Evolutionary conservation across 2,113 vertebrate genomes (phyloP).

Genomic region (Acrocephalus kingi): DNA sequence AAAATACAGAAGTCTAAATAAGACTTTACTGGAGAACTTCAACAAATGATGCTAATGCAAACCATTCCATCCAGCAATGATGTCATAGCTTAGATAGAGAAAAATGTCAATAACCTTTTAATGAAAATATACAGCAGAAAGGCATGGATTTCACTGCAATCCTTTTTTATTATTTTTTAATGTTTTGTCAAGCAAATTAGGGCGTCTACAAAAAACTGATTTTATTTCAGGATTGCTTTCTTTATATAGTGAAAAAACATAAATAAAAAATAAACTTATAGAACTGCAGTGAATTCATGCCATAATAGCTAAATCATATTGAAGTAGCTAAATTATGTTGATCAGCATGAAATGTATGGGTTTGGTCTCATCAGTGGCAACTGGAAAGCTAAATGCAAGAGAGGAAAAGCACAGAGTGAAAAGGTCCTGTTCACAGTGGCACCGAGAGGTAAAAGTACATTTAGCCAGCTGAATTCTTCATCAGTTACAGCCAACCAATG

Average conservation of each 20-base stretch:
- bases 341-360: constrained; percentile 54
- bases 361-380: constrained; percentile 3
- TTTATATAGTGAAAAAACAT: background rate
- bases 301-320: constrained; percentile 35
- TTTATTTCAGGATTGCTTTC: background rate
- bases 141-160: constrained; percentile 37
- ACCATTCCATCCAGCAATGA: background rate
- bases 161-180: background rate
- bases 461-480: constrained; percentile 52
- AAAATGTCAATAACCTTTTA: constrained; percentile 17
- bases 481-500: constrained; percentile 51
- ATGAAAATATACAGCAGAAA: constrained; percentile 23
- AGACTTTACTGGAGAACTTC: background rate
- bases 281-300: constrained; percentile 54
- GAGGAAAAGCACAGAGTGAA: constrained; percentile 2
- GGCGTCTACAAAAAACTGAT: background rate
- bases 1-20: background rate
- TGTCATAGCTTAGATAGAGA: background rate
- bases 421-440: constrained; percentile 72
- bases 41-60: background rate
- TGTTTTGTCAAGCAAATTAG: background rate
- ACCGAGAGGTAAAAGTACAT: constrained; percentile 78
- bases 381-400: constrained; percentile 25
- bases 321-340: constrained; percentile 40
- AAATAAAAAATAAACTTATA: background rate